Evolutionary conservation across 2,888 invertebrate species (phyloP).

Genomic region (Neuroscelio doddi): DNA sequence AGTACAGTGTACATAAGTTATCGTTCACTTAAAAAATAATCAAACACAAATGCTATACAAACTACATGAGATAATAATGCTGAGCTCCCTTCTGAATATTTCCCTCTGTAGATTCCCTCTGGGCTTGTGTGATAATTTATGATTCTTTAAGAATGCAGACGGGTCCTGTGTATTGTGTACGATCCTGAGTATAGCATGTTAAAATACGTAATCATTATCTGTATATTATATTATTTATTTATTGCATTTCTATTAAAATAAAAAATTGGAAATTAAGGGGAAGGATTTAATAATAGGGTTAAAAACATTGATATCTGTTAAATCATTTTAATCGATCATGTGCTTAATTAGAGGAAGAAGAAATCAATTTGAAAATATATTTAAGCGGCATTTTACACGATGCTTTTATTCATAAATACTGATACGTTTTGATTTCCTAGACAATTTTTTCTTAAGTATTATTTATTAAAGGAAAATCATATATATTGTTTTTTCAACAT

Average conservation of each 20-base stretch:
- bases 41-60: slow-evolving; percentile 41
- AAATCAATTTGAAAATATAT: no score
- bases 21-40: slow-evolving; percentile 46
- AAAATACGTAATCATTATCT: slow-evolving; percentile 27
- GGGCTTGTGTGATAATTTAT: slow-evolving; percentile 68
- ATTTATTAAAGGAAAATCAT: no score
- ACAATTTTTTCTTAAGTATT: no score
- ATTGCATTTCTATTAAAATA: background rate
- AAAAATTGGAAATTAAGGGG: no score
- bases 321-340: no score
- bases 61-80: slow-evolving; percentile 38
- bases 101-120: slow-evolving; percentile 49
- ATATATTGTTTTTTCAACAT: no score
- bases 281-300: no score
- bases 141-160: slow-evolving; percentile 69
- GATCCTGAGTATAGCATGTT: slow-evolving; percentile 58
- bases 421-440: no score
- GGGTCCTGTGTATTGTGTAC: slow-evolving; percentile 63
- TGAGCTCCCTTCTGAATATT: slow-evolving; percentile 36
- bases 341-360: no score
- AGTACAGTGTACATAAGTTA: slow-evolving; percentile 21
- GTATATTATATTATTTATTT: slow-evolving; percentile 2
- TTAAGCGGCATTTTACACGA: no score
- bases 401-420: no score
- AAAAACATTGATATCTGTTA: no score